phyloP scores from a whole-genome alignment of 2,113 vertebrate genomes.

The Istiophorus platypterus region DNA sequence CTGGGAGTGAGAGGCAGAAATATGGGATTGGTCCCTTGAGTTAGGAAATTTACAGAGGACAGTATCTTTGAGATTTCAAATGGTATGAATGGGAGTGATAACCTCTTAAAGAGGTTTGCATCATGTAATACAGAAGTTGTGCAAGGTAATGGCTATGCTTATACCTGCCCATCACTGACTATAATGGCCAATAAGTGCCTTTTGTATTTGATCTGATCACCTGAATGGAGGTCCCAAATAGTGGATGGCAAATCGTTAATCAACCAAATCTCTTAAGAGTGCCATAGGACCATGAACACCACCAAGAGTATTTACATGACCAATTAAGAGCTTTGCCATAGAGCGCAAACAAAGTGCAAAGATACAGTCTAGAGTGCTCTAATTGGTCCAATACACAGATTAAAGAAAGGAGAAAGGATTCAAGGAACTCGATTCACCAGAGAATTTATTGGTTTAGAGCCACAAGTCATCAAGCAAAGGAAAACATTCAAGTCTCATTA shows the following conservation, averaged over 20 bases:
- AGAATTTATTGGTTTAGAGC: conserved; percentile 35
- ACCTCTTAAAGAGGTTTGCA: conserved; percentile 75
- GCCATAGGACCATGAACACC: conserved; percentile 83
- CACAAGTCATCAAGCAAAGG: conserved; percentile 46
- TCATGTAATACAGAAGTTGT: conserved; percentile 62
- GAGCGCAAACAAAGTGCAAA: conserved; percentile 30
- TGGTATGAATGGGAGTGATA: conserved; percentile 56
- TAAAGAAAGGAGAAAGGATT: conserved; percentile 13
- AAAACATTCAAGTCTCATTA: conserved; percentile 48
- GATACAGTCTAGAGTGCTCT: conserved; percentile 34
- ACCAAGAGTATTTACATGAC: conserved; percentile 66
- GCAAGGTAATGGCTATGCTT: conserved; percentile 73
- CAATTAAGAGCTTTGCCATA: conserved; percentile 34
- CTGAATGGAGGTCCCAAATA: conserved; percentile 70
- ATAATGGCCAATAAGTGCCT: conserved; percentile 86
- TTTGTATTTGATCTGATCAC: conserved; percentile 80
- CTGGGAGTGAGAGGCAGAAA: conserved; percentile 45
- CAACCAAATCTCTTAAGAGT: conserved; percentile 80
- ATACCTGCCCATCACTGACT: conserved; percentile 73
- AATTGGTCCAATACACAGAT: conserved; percentile 27
- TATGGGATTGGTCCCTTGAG: conserved; percentile 38
- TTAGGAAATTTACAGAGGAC: conserved; percentile 44
- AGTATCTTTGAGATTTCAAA: conserved; percentile 55
- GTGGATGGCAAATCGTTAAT: conserved; percentile 72
- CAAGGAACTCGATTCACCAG: conserved; percentile 33